phyloP scores from a whole-genome alignment of 2,888 invertebrate species.

The Eupithecia abbreviata region DNA sequence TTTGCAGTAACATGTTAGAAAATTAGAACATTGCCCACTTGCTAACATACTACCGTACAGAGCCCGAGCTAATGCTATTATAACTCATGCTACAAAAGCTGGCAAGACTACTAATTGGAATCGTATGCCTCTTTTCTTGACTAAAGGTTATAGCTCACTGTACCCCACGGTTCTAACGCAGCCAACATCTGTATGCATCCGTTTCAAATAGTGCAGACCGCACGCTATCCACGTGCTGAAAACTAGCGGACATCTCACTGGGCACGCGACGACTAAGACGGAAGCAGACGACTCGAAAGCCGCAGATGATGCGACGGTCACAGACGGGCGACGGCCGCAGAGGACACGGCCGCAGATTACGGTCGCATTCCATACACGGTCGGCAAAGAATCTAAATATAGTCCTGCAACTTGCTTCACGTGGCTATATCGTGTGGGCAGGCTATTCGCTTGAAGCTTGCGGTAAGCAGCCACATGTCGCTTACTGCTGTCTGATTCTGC shows the following conservation, averaged over 20 bases:
- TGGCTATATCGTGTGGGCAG: not conserved
- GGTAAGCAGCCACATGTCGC: not conserved
- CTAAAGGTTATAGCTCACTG: not conserved
- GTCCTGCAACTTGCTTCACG: not conserved
- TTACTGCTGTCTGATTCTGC: not conserved
- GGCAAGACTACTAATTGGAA: constrained; percentile 23
- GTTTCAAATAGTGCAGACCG: not conserved
- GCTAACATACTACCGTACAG: constrained; percentile 10
- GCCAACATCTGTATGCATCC: not conserved
- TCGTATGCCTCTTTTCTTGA: constrained; percentile 24
- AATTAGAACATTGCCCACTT: not conserved
- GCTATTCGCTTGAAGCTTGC: not conserved
- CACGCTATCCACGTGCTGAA: not conserved
- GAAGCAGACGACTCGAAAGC: not conserved
- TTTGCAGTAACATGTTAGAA: constrained; percentile 11
- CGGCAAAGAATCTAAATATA: not conserved
- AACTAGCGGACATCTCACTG: not conserved
- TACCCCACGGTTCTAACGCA: not conserved
- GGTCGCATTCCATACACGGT: not conserved
- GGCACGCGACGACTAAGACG: not conserved
- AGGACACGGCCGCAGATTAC: too few species aligned
- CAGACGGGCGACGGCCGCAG: too few species aligned
- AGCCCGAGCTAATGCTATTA: constrained; percentile 24
- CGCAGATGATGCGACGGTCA: too few species aligned
- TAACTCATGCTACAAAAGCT: constrained; percentile 27